Evolutionary conservation across 2,113 vertebrate species (phyloP).

Genomic region (Xerus inauris): DNA sequence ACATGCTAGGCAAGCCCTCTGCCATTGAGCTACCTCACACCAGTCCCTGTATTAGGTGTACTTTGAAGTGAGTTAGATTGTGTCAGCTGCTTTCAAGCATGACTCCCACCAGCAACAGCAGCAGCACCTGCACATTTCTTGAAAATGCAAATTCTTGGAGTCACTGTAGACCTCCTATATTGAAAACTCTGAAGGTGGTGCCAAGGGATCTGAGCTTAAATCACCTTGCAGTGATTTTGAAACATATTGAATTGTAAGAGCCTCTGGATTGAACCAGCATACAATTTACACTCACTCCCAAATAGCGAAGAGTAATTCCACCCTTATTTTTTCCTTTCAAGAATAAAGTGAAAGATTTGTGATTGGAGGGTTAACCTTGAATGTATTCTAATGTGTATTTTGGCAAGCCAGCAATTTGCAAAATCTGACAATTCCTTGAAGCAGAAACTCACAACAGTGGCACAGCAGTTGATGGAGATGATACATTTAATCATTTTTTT

Average conservation of each 20-base stretch:
- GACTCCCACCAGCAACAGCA: background rate
- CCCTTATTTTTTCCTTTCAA: background rate
- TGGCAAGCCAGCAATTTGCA: background rate
- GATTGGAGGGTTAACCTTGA: background rate
- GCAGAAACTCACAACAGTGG: background rate
- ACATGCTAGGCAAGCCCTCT: background rate
- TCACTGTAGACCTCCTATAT: background rate
- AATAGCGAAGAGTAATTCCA: background rate
- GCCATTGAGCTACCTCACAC: too few species aligned
- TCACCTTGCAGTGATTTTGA: background rate
- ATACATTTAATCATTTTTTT: slow-evolving; percentile 4
- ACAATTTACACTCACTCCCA: background rate
- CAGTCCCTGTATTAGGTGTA: background rate
- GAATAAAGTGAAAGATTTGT: background rate
- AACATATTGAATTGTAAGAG: background rate
- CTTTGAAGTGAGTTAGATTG: background rate
- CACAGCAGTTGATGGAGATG: background rate
- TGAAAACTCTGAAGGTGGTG: background rate
- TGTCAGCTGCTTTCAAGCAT: background rate
- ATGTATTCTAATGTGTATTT: background rate
- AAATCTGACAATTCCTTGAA: background rate
- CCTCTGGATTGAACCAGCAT: background rate
- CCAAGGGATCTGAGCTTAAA: background rate
- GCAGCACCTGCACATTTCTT: background rate
- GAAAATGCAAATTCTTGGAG: background rate